Evolutionary conservation across 1,140 invertebrate genomes (phyloP).

Genomic region (Caerostris extrusa): DNA sequence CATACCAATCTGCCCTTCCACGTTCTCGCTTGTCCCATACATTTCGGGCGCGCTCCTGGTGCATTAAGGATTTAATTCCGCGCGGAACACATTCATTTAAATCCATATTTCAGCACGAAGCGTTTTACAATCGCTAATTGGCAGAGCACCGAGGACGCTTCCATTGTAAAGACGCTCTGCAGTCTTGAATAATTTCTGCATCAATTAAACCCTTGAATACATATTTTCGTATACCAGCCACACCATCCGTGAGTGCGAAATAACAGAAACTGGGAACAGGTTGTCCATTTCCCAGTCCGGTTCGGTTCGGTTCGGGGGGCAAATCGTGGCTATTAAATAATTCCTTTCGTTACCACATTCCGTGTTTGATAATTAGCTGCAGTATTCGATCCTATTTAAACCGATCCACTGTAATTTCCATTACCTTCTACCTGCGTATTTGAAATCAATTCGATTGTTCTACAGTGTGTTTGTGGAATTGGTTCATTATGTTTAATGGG

Average conservation of each 20-base stretch:
- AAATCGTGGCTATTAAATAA: not conserved
- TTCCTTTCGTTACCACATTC: not conserved
- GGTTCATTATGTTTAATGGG: not conserved
- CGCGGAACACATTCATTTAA: not conserved
- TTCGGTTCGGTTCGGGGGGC: not conserved
- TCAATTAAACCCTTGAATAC: not conserved
- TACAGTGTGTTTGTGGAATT: too few species aligned
- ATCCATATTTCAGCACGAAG: not conserved
- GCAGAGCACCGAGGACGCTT: not conserved
- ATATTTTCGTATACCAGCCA: not conserved
- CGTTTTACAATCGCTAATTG: constrained; percentile 14
- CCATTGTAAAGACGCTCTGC: not conserved
- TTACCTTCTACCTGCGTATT: not conserved
- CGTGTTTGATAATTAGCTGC: not conserved
- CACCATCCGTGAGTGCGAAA: not conserved
- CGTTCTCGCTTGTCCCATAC: not conserved
- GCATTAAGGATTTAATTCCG: constrained; percentile 12
- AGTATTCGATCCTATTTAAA: not conserved
- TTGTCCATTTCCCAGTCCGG: not conserved
- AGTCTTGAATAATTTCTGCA: not conserved
- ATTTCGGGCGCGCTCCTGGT: not conserved
- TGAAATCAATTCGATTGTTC: not conserved
- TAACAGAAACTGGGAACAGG: not conserved
- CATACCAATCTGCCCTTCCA: not conserved
- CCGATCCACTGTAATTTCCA: not conserved